These are phyloP conservation scores for Pachydiplax longipennis DNA, from an alignment of 2,888 invertebrate species.

Conservation along the genomic window DNA sequence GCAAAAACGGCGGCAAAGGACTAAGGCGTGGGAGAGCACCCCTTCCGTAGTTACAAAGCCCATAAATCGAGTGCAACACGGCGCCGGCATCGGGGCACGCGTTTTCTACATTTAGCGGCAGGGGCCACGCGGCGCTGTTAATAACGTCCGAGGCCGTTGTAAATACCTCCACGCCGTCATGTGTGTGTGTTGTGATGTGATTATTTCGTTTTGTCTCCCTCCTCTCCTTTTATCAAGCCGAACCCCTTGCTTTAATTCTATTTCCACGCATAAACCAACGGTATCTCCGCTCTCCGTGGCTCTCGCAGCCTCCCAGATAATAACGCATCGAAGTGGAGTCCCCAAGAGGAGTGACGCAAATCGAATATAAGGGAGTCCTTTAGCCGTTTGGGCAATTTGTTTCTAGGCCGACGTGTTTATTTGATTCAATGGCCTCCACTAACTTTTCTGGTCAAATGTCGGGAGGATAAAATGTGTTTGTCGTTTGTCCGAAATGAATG, in stretches of 20 bases:
- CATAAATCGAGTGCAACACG: slow-evolving; percentile 43
- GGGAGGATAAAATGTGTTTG: slow-evolving; percentile 36
- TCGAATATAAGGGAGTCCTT: slow-evolving; percentile 37
- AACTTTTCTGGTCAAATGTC: slow-evolving; percentile 37
- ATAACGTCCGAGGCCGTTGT: slow-evolving; percentile 27
- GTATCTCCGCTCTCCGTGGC: slow-evolving; percentile 7
- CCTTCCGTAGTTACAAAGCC: background rate
- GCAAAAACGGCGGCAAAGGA: background rate
- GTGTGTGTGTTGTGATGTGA: slow-evolving; percentile 21
- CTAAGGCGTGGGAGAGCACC: background rate
- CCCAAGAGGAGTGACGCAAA: background rate
- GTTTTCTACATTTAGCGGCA: slow-evolving; percentile 28
- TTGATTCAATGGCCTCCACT: slow-evolving; percentile 38
- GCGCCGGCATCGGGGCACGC: slow-evolving; percentile 29
- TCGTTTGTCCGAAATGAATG: background rate
- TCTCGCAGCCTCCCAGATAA: slow-evolving; percentile 10
- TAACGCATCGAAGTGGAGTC: slow-evolving; percentile 16
- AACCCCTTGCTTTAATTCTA: slow-evolving; percentile 28
- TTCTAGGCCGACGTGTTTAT: slow-evolving; percentile 35
- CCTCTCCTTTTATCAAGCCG: slow-evolving; percentile 7
- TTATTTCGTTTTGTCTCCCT: slow-evolving; percentile 34
- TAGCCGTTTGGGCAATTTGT: slow-evolving; percentile 15
- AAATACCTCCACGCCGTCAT: slow-evolving; percentile 35
- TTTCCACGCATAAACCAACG: slow-evolving; percentile 34
- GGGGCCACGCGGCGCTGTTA: slow-evolving; percentile 21